phyloP scores from a whole-genome alignment of 1,140 invertebrate genomes.

The Stenopsyche tienmushanensis region DNA sequence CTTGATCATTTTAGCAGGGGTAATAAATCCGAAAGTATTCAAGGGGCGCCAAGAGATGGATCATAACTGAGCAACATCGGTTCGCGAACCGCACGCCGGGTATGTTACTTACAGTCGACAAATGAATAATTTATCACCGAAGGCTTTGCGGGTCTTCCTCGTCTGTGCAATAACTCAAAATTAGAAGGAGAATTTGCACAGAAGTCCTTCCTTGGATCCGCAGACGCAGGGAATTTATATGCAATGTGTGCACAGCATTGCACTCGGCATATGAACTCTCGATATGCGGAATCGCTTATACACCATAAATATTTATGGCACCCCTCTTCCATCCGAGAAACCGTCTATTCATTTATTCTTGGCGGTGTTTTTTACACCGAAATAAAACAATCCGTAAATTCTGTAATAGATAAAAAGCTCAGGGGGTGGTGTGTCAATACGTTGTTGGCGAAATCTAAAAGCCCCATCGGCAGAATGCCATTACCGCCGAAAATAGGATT shows the following conservation, averaged over 20 bases:
- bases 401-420: no score
- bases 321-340: neutral
- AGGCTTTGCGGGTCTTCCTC: constrained; percentile 1
- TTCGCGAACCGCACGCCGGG: neutral
- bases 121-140: constrained; percentile 34
- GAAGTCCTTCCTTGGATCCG: neutral
- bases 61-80: neutral
- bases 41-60: no score
- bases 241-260: constrained; percentile 26
- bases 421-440: no score
- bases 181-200: constrained; percentile 31
- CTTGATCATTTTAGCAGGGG: no score
- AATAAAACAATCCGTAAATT: no score
- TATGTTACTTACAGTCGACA: constrained; percentile 2
- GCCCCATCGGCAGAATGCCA: no score
- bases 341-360: neutral
- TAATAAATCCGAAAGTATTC: no score
- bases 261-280: constrained; percentile 10
- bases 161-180: constrained; percentile 31
- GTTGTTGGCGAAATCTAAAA: no score
- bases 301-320: neutral
- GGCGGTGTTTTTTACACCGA: no score
- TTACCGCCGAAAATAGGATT: no score
- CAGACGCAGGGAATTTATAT: constrained; percentile 22
- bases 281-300: neutral